Evolutionary conservation across 2,113 vertebrate species (phyloP).

Genomic region (Hydrolagus affinis): DNA sequence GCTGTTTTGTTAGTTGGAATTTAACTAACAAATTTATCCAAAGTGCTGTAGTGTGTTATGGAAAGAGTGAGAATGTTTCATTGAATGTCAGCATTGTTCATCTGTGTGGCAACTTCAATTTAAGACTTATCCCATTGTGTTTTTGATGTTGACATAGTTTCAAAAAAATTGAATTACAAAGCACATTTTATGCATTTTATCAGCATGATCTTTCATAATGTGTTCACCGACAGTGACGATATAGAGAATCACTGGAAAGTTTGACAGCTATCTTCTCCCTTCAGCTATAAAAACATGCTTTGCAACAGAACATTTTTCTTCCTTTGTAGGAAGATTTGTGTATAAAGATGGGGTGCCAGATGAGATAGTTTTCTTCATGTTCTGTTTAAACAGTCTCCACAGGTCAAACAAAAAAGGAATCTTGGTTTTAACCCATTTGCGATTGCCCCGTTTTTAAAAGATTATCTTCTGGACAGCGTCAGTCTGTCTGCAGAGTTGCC

Average conservation of each 20-base stretch:
- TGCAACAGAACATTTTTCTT: constrained; percentile 12
- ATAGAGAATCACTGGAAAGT: constrained; percentile 5
- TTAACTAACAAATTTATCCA: not conserved
- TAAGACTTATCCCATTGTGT: no score
- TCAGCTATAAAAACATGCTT: constrained; percentile 2
- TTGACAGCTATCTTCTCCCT: constrained; percentile 15
- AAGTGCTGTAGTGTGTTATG: no score
- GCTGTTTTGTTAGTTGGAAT: no score
- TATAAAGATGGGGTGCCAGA: not conserved
- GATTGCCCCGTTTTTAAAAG: not conserved
- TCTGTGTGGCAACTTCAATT: no score
- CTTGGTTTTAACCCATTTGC: not conserved
- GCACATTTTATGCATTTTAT: not conserved
- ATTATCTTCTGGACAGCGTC: not conserved
- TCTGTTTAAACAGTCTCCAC: not conserved
- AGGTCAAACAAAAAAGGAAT: not conserved
- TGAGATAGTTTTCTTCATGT: not conserved
- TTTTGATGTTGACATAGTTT: no score
- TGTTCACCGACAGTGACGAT: not conserved
- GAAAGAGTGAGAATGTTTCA: not conserved
- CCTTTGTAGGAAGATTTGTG: not conserved
- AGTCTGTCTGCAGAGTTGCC: not conserved
- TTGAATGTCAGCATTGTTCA: no score
- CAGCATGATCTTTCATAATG: not conserved
- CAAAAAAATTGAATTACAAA: not conserved